Percentiles rank a stretch among this genome's conserved stretches.
Evolutionary conservation across 2,888 invertebrate species (phyloP).

Genomic region (Lasioglossum figueresi): DNA sequence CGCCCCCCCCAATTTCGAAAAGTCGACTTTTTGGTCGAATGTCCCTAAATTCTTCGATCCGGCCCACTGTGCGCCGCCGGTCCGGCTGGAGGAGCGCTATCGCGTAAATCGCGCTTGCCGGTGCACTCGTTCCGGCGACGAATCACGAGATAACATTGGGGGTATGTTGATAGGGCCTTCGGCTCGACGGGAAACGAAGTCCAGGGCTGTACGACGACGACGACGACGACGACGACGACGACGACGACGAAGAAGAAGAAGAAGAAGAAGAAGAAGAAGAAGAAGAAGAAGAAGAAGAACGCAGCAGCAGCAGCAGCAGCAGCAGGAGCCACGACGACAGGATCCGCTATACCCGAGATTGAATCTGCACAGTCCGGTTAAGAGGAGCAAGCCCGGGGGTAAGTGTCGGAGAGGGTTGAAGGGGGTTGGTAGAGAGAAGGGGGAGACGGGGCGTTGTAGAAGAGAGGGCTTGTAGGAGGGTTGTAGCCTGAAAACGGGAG

Average conservation of each 20-base stretch:
- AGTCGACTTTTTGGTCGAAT: no score
- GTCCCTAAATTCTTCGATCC: no score
- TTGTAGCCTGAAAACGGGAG: conserved; percentile 68
- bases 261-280: no score
- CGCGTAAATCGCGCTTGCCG: not conserved
- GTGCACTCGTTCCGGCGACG: conserved; percentile 4
- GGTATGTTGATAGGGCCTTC: conserved; percentile 66
- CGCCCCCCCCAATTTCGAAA: no score
- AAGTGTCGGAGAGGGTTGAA: conserved; percentile 34
- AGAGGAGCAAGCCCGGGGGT: conserved; percentile 61
- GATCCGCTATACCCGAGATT: conserved; percentile 72
- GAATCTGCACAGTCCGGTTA: conserved; percentile 75
- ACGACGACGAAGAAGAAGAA: no score
- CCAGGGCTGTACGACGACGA: conserved; percentile 21
- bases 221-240: no score
- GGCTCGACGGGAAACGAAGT: conserved; percentile 51
- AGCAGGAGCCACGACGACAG: conserved; percentile 41
- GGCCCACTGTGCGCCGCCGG: no score
- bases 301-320: not conserved
- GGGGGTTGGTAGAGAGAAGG: not conserved
- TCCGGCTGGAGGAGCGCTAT: not conserved
- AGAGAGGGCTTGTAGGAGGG: conserved; percentile 37
- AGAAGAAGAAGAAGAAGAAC: no score
- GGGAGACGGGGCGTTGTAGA: not conserved
- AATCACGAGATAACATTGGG: conserved; percentile 57